Evolutionary conservation across 2,888 invertebrate species (phyloP), one percentile per base, ranked within the genome.

Genomic region (Ectemnius continuus): DNA sequence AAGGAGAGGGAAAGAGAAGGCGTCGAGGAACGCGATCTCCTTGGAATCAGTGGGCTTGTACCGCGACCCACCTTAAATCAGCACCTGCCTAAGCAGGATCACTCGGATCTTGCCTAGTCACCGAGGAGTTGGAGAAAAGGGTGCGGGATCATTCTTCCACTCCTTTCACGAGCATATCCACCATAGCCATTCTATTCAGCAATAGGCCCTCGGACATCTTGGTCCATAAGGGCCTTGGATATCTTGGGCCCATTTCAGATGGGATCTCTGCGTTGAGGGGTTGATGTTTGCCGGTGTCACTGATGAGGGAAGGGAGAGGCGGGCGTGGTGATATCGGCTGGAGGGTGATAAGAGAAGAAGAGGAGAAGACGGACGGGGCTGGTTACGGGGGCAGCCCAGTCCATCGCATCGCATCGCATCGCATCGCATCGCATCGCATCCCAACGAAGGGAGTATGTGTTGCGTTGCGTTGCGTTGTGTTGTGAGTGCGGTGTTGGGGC

Each of bases 301-400:
- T 36, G 36, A 36, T 36, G 36, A 36, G 36, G 3, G 36, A 36
- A 36, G 36, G 4, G 36, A 36, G 36, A 8, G 36, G 11, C 8
- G 5, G 36, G 1, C 36, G 36, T 6, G 36, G 36, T 11, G 36
- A 36, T 36, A 36, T 36, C 28, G 64, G 26, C 56, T 36, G 26
- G 48, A 56, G 47, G 14, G 18, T 11, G 46, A 62, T 67, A 62
- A 60, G 70, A 62, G 63, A 73, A 26, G 61, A 64, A 18, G 26
- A 23, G 48, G 36, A 66, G 75, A 72, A 73, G 65, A 66, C 47
- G 58, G 59, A 58, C 13, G 56, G 61, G 45, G 62, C 20, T 4
- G 52, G 61, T 56, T 20, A 59, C 52, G 64, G 52, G 69, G 68
- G 46, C 94, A 4, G 94, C 93, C 89, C n/a, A 36, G 46, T 93